Evolutionary conservation across 2,113 vertebrate species (phyloP), one percentile per base, ranked within the genome.

Genomic region (Ibidorhyncha struthersii): DNA sequence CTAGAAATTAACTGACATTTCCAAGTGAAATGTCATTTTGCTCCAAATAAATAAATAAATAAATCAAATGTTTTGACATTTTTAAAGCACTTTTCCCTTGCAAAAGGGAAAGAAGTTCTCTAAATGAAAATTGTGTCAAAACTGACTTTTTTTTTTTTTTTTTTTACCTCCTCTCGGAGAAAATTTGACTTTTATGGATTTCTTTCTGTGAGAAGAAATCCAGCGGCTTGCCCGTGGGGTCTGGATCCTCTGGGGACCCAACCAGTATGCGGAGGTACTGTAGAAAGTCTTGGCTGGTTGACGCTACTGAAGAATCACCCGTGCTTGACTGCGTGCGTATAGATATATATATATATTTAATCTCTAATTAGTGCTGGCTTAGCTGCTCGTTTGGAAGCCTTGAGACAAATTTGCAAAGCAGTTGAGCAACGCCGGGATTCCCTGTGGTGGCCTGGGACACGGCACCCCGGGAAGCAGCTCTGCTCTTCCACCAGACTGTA

Each of bases 1-100:
- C 65, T 93, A 63, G 91, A 95, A 96, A 96, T 96, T 96, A 96
- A 93, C 96, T 96, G 96, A 95, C 96, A 96, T 97, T 97, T 97
- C 87, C 94, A 87, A 96, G 84, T 85, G 96, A 97, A 97, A 97
- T 96, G 96, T 96, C 96, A 96, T 88, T 97, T 96, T 94, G 43
- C 87, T 89, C 84, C 81, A 77, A 86, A 96, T 89, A 97, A 96
- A 96, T 95, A 97, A 97, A 97, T 96, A 97, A 96, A 96, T 96
- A 96, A 96, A 69, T 74, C 4, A 13, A 27, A 38, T 93, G 93
- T 94, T 97, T 95, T 96, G 96, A 96, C 95, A 90, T 94, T 96
- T 95, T 90, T 91, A 67, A 96, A 94, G 93, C 78, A 74, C 89
- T 96, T 93, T 89, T 96, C 52, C 63, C 62, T 82, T 72, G 30